Evolutionary conservation across 2,888 invertebrate species (phyloP), one percentile per base, ranked within the genome.

Genomic region (Tachina lurida): DNA sequence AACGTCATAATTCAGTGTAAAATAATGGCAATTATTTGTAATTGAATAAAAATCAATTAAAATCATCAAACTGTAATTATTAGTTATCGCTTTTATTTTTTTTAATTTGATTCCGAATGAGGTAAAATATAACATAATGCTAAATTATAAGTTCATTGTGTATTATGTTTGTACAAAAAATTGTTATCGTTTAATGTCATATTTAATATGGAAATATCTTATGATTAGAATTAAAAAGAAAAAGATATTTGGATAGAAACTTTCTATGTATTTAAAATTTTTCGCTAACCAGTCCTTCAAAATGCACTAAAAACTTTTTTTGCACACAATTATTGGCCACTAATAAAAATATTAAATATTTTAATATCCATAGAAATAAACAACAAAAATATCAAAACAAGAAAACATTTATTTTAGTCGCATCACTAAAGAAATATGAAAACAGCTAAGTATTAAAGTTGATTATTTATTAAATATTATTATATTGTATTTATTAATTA

Each of bases 281-380:
- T 49, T 75, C 43, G 31, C 12, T 13, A 58, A n/a, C n/a, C 4
- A 22, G 49, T 49, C 41, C 31, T 45, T 10, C 10, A 56, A 47
- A 12, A 75, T 62, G 8, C 45, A 75, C 62, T 75, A 68, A 75
- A 75, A 77, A 70, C 68, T 74, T 63, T 78, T 22, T 85, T 85
- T 85, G 77, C 74, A 85, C 78, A 63, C 58, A 45, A 78, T 81
- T 76, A 85, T 68, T 82, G 45, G 41, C 39, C 52, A 12, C 60
- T 70, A 60, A 22, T 39, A 47, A 76, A 83, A 80, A 41, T 71
- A 71, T 71, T 63, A 65, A 63, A 74, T 71, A 45, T 43, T 49
- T 47, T 62, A 47, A 67, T 41, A 13, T 13, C 31, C 17, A 47
- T 67, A 10, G 17, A 70, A 52, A 52, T 43, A 47, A 56, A 43